Conservation (phyloP, 2,797 vertebrate species). For the Bovichtus diacanthus region DNA sequence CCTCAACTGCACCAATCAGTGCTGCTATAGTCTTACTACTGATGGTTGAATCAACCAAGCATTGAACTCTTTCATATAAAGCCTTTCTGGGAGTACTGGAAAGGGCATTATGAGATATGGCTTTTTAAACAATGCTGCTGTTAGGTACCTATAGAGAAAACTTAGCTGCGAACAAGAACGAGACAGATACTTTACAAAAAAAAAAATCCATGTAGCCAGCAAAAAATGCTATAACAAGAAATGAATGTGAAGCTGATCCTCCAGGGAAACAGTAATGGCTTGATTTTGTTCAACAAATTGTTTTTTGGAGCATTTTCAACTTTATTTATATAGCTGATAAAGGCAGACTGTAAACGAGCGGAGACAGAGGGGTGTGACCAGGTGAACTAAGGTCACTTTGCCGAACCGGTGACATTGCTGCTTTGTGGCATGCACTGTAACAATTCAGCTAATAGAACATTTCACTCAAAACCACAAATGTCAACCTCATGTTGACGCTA, state of each 20-base stretch:
- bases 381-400: not conserved
- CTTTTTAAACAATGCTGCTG: not conserved
- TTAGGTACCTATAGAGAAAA: not conserved
- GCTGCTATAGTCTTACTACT: not conserved
- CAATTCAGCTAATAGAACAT: not conserved
- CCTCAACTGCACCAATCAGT: conserved; percentile 21
- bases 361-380: not conserved
- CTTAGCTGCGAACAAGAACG: not conserved
- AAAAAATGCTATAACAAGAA: conserved; percentile 7
- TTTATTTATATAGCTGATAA: not conserved
- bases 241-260: not conserved
- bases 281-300: conserved; percentile 3
- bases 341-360: not conserved
- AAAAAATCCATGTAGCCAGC: not conserved
- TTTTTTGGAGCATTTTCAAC: not conserved
- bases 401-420: not conserved
- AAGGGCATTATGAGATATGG: not conserved
- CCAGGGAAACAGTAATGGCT: conserved; percentile 5
- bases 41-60: not conserved
- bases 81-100: conserved; percentile 2
- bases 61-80: conserved; percentile 3
- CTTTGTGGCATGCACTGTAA: not conserved
- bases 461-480: too few species aligned
- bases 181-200: not conserved
- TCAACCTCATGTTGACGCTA: not conserved